Percentiles rank a stretch among this genome's conserved stretches.
Conservation (phyloP, 35 echinoderm and acorn worm genomes). For the Holothuria glaberrima region DNA sequence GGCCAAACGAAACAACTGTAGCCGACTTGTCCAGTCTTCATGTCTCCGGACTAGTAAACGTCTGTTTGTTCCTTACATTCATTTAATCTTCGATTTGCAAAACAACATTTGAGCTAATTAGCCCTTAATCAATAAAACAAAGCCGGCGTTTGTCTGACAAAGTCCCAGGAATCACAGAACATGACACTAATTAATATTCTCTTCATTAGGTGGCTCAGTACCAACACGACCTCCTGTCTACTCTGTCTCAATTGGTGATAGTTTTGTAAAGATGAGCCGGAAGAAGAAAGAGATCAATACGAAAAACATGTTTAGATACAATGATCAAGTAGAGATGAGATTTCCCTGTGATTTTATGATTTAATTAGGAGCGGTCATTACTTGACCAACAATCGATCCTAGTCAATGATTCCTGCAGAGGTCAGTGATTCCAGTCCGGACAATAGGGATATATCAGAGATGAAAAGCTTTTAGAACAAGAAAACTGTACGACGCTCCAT, state of each 20-base stretch:
- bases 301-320: not conserved
- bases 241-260: no score
- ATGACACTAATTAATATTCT: conserved; percentile 37
- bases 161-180: not conserved
- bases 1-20: no score
- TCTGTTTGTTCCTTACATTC: conserved; percentile 1
- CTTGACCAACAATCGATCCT: no score
- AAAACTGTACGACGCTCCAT: no score
- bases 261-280: no score
- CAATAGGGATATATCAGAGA: no score
- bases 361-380: conserved; percentile 20
- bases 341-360: conserved; percentile 32
- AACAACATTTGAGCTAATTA: conserved; percentile 46
- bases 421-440: no score
- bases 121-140: conserved; percentile 37
- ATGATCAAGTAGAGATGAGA: not conserved
- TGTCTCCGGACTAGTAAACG: conserved; percentile 9
- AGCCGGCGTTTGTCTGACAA: not conserved
- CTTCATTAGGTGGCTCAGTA: not conserved
- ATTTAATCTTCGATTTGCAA: conserved; percentile 23
- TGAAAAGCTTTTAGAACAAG: no score
- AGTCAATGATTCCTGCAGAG: no score
- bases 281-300: not conserved
- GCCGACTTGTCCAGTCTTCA: no score
- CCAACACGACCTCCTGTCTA: no score